Evolutionary conservation across 2,888 invertebrate genomes (phyloP).

Genomic region (Melanargia galathea): DNA sequence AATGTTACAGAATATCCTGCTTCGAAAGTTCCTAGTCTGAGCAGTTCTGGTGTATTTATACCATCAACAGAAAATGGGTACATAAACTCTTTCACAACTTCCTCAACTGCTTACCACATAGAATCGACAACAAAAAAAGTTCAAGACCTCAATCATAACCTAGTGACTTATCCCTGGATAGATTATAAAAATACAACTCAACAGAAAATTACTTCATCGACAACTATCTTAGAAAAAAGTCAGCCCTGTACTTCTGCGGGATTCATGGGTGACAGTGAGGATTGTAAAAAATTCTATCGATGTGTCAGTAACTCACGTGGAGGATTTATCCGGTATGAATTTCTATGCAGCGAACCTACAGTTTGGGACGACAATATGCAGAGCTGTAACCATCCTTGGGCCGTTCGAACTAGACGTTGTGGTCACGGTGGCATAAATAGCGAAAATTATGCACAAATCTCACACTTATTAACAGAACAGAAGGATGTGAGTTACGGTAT

Average conservation of each 20-base stretch:
- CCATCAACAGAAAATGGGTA: constrained; percentile 3
- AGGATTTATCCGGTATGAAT: constrained; percentile 86
- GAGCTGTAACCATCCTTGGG: constrained; percentile 88
- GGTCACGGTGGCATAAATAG: constrained; percentile 49
- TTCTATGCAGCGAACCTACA: constrained; percentile 88
- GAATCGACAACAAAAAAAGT: constrained; percentile 32
- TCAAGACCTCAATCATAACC: constrained; percentile 19
- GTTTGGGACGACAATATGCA: constrained; percentile 88
- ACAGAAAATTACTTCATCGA: constrained; percentile 22
- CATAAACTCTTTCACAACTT: constrained; percentile 10
- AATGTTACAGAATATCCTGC: constrained; percentile 7
- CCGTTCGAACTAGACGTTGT: constrained; percentile 74
- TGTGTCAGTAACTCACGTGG: constrained; percentile 86
- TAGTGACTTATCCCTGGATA: constrained; percentile 38
- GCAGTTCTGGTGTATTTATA: constrained; percentile 3
- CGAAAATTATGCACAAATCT: background rate
- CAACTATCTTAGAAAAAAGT: constrained; percentile 35
- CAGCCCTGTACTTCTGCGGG: constrained; percentile 84
- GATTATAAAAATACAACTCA: constrained; percentile 23
- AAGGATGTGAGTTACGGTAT: background rate
- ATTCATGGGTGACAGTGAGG: constrained; percentile 86
- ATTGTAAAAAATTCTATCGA: constrained; percentile 90
- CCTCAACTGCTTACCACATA: constrained; percentile 30
- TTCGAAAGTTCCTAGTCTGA: constrained; percentile 3
- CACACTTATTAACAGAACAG: background rate